Evolutionary conservation across 2,888 invertebrate genomes (phyloP).

Genomic region (Cerastis leucographa): DNA sequence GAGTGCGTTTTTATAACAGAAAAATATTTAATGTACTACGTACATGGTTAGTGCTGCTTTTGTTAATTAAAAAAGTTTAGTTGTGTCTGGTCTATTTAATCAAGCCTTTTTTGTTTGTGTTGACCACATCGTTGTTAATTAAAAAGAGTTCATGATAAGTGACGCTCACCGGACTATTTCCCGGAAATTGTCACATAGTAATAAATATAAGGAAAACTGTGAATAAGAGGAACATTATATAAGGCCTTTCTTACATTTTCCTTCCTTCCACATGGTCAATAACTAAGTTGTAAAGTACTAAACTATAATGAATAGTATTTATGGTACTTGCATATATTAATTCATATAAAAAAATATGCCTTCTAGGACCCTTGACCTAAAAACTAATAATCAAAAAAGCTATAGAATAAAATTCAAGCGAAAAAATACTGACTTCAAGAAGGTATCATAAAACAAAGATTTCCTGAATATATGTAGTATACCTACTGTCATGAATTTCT

Average conservation of each 20-base stretch:
- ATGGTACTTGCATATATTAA: background rate
- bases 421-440: background rate
- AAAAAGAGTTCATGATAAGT: background rate
- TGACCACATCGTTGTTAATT: background rate
- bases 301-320: background rate
- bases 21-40: constrained; percentile 25
- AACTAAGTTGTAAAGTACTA: background rate
- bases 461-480: too few relatives aligned
- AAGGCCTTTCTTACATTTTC: background rate
- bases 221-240: background rate
- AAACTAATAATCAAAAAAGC: background rate
- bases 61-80: constrained; percentile 6
- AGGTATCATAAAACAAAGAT: constrained; percentile 15
- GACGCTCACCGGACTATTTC: background rate
- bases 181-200: background rate
- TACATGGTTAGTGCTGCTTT: constrained; percentile 17
- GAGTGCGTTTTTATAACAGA: constrained; percentile 33
- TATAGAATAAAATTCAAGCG: background rate
- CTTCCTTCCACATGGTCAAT: background rate
- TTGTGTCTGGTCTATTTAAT: constrained; percentile 4
- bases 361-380: background rate
- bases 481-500: constrained; percentile 30
- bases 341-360: too few relatives aligned
- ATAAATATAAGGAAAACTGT: background rate
- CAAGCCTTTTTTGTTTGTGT: constrained; percentile 15